Evolutionary conservation across 2,888 invertebrate species (phyloP).

Genomic region (Aphidius colemani): DNA sequence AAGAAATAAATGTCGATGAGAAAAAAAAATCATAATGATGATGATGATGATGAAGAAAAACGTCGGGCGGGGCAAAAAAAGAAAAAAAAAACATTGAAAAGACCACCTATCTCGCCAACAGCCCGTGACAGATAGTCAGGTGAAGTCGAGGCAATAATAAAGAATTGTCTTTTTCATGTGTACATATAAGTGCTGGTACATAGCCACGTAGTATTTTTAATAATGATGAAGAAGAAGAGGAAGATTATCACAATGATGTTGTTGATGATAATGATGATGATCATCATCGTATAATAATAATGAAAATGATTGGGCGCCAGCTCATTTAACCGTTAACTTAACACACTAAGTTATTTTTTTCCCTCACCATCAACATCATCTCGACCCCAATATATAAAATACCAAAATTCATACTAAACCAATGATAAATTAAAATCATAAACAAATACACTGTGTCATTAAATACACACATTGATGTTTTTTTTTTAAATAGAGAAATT

Average conservation of each 20-base stretch:
- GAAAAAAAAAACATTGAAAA: conserved; percentile 15
- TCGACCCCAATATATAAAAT: conserved; percentile 37
- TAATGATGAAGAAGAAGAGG: too few relatives aligned
- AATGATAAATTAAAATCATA: conserved; percentile 2
- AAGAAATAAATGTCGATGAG: conserved; percentile 3
- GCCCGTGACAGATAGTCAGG: conserved; percentile 36
- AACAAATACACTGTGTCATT: too few relatives aligned
- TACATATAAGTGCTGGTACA: conserved; percentile 10
- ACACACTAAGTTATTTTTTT: conserved; percentile 30
- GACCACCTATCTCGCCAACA: conserved; percentile 35
- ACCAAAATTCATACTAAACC: conserved; percentile 31
- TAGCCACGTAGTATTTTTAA: neutral
- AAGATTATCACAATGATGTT: too few relatives aligned
- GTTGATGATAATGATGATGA: too few relatives aligned
- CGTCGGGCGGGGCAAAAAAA: conserved; percentile 19
- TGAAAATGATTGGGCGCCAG: conserved; percentile 17
- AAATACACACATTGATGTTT: too few relatives aligned
- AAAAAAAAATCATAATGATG: conserved; percentile 19
- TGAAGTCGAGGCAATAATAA: conserved; percentile 19
- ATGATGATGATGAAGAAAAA: conserved; percentile 22
- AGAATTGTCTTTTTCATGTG: conserved; percentile 13
- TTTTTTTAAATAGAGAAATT: conserved; percentile 1
- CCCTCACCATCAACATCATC: conserved; percentile 39
- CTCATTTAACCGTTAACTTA: conserved; percentile 42
- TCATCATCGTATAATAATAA: neutral